phyloP scores from a whole-genome alignment of 2,888 invertebrate genomes.

The Tyria jacobaeae region DNA sequence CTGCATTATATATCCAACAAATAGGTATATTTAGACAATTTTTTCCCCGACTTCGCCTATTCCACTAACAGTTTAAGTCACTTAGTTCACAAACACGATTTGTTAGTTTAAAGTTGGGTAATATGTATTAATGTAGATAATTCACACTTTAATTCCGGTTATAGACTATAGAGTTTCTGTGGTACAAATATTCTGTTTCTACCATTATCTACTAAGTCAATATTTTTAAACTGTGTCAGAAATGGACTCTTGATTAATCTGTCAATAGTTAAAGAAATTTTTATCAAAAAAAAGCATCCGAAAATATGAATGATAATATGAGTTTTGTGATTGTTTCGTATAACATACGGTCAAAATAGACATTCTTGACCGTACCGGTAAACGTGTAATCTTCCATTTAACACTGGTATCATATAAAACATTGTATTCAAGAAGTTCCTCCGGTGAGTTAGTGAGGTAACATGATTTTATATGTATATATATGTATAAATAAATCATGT shows the following conservation, averaged over 20 bases:
- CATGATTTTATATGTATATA: slow-evolving; percentile 14
- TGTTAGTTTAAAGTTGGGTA: too few relatives aligned
- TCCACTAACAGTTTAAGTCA: too few relatives aligned
- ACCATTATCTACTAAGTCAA: too few relatives aligned
- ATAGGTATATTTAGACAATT: too few relatives aligned
- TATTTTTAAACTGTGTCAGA: slow-evolving; percentile 27
- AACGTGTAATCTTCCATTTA: slow-evolving; percentile 43
- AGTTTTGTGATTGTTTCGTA: slow-evolving; percentile 57
- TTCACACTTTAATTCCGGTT: too few relatives aligned
- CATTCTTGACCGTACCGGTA: slow-evolving; percentile 44
- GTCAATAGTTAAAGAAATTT: slow-evolving; percentile 67
- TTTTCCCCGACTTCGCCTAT: too few relatives aligned
- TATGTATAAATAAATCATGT: slow-evolving; percentile 4
- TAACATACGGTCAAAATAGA: slow-evolving; percentile 57
- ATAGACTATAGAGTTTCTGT: too few relatives aligned
- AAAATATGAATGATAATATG: slow-evolving; percentile 79
- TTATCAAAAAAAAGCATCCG: slow-evolving; percentile 72
- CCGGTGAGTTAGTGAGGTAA: slow-evolving; percentile 65
- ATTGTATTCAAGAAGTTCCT: slow-evolving; percentile 48
- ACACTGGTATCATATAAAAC: slow-evolving; percentile 43
- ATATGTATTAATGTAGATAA: too few relatives aligned
- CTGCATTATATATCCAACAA: too few relatives aligned
- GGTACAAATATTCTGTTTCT: too few relatives aligned
- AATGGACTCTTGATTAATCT: slow-evolving; percentile 63
- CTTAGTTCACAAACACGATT: too few relatives aligned